Evolutionary conservation across 92 coral and sea anemone genomes (phyloP).

Genomic region (Palythoa caribaeorum): DNA sequence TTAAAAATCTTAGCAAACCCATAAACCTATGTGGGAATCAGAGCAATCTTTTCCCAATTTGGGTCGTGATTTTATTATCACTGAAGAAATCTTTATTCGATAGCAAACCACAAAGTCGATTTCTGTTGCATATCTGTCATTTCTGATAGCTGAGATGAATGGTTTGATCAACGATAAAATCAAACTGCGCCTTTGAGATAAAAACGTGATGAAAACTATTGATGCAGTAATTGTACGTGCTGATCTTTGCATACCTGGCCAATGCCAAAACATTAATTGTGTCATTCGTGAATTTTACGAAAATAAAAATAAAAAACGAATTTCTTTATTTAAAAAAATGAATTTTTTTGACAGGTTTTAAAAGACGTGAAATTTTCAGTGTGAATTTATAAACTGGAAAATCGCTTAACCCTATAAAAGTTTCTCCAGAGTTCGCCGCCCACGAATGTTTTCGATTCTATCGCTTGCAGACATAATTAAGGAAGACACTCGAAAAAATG

Average conservation of each 20-base stretch:
- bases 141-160: background rate
- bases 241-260: background rate
- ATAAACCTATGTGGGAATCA: too few relatives aligned
- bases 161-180: background rate
- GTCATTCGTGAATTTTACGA: background rate
- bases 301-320: too few relatives aligned
- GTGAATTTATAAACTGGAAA: background rate
- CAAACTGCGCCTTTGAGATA: background rate
- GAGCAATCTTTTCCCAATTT: background rate
- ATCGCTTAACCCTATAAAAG: background rate
- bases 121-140: background rate
- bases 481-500: conserved; percentile 1
- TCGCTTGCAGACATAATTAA: conserved; percentile 35
- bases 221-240: background rate
- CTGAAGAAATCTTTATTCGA: background rate
- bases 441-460: background rate
- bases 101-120: background rate
- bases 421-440: background rate
- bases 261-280: background rate
- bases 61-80: background rate
- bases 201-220: background rate
- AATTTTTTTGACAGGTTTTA: too few relatives aligned
- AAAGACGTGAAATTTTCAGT: background rate
- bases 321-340: too few relatives aligned
- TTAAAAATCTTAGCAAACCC: background rate